These are phyloP conservation scores for Tautogolabrus adspersus DNA, from an alignment of 2,113 vertebrate genomes.

Conservation along the genomic window DNA sequence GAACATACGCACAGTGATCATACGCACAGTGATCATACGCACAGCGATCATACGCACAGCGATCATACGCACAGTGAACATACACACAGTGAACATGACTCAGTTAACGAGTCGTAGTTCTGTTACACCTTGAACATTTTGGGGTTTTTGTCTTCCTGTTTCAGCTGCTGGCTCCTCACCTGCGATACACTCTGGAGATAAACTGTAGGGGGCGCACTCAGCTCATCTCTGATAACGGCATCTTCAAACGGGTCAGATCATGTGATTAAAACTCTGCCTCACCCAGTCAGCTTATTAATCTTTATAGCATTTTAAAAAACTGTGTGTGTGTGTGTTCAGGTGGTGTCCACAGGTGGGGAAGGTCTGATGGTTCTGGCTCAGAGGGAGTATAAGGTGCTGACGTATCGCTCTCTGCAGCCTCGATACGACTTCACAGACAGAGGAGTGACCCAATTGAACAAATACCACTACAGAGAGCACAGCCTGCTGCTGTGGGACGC, in stretches of 20 bases:
- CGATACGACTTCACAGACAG: conserved; percentile 67
- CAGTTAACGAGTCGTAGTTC: too few relatives aligned
- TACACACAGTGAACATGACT: too few relatives aligned
- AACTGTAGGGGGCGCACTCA: conserved; percentile 81
- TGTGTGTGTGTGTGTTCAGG: conserved; percentile 55
- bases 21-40: too few relatives aligned
- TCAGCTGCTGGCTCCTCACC: conserved; percentile 81
- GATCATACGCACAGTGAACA: too few relatives aligned
- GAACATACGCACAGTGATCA: too few relatives aligned
- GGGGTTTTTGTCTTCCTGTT: neutral
- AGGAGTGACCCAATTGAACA: conserved; percentile 61
- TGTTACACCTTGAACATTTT: neutral
- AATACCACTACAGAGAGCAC: conserved; percentile 80
- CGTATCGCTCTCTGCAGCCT: conserved; percentile 81
- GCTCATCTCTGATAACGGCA: conserved; percentile 78
- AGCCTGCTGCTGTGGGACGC: conserved; percentile 78
- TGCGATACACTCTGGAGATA: conserved; percentile 83
- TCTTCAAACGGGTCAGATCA: conserved; percentile 78
- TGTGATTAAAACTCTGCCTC: too few relatives aligned
- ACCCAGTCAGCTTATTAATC: too few relatives aligned
- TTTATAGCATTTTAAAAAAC: too few relatives aligned
- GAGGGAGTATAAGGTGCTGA: conserved; percentile 77
- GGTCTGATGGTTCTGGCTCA: conserved; percentile 76
- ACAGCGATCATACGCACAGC: too few relatives aligned
- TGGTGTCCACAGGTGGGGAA: conserved; percentile 75